Conservation (phyloP, 2,113 vertebrate genomes). For the Tapirus terrestris region DNA sequence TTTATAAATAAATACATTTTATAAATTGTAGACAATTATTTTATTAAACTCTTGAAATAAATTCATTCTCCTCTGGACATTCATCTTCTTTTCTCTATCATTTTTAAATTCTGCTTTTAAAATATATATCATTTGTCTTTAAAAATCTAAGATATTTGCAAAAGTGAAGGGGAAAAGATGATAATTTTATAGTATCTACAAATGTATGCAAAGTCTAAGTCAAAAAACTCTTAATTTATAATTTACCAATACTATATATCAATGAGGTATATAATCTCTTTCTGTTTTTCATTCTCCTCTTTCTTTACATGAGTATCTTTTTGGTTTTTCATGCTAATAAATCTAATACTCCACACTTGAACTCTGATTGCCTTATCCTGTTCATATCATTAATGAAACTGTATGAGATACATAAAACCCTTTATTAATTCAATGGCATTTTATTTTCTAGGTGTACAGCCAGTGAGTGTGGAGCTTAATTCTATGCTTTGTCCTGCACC, state of each 20-base stretch:
- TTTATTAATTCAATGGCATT: constrained; percentile 50
- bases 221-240: not conserved
- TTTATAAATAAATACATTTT: not conserved
- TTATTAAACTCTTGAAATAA: constrained; percentile 14
- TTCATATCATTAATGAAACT: not conserved
- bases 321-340: not conserved
- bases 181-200: constrained; percentile 18
- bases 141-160: not conserved
- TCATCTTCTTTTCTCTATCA: not conserved
- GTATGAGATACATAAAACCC: not conserved
- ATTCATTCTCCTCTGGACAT: not conserved
- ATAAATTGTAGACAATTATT: not conserved
- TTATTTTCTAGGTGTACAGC: constrained; percentile 90
- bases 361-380: not conserved
- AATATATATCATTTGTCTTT: not conserved
- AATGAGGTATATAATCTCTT: not conserved
- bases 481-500: constrained; percentile 95
- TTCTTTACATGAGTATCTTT: not conserved
- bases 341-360: not conserved
- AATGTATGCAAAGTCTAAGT: not conserved
- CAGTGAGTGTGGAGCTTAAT: constrained; percentile 86
- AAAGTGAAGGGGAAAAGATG: not conserved
- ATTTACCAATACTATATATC: not conserved
- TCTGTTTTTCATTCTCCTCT: not conserved
- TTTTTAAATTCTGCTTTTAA: constrained; percentile 15